These are phyloP conservation scores for Salminus brasiliensis DNA, from an alignment of 2,113 vertebrate species.

Conservation along the genomic window DNA sequence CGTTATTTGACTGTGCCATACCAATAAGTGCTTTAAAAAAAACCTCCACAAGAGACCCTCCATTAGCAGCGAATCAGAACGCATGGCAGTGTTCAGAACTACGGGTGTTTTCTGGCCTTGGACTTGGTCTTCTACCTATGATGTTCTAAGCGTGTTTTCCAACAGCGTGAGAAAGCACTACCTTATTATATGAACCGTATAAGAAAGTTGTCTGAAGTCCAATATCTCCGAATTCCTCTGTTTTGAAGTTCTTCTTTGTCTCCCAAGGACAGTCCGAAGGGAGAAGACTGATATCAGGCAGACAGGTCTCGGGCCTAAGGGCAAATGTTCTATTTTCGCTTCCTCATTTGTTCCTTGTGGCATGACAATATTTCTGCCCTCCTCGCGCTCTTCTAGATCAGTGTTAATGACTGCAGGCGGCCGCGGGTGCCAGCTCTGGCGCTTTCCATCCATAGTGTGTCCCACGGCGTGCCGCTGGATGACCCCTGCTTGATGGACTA, in stretches of 20 bases:
- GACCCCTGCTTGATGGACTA: conserved; percentile 24
- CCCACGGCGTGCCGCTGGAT: background rate
- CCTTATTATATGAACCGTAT: conserved; percentile 10
- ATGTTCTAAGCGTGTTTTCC: conserved; percentile 19
- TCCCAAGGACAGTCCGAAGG: conserved; percentile 13
- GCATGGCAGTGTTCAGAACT: conserved; percentile 58
- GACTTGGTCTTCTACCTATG: background rate
- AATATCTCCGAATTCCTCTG: background rate
- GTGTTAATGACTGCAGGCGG: conserved; percentile 5
- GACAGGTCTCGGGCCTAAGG: conserved; percentile 7
- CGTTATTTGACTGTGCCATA: conserved; percentile 58
- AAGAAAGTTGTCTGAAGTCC: no score
- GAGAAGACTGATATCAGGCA: conserved; percentile 29
- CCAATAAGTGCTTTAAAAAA: conserved; percentile 65
- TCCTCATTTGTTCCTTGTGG: conserved; percentile 23
- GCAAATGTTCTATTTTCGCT: conserved; percentile 17
- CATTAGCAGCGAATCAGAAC: conserved; percentile 51
- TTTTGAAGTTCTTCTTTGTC: background rate
- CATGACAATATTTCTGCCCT: conserved; percentile 8
- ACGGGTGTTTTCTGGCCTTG: conserved; percentile 36
- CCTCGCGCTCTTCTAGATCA: conserved; percentile 12
- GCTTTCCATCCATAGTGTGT: background rate
- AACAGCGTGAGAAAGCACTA: conserved; percentile 4
- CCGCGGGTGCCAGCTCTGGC: conserved; percentile 26
- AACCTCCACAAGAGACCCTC: conserved; percentile 53